Evolutionary conservation across 2,113 vertebrate species (phyloP), one percentile per base, ranked within the genome.

Genomic region (Xenopus laevis): DNA sequence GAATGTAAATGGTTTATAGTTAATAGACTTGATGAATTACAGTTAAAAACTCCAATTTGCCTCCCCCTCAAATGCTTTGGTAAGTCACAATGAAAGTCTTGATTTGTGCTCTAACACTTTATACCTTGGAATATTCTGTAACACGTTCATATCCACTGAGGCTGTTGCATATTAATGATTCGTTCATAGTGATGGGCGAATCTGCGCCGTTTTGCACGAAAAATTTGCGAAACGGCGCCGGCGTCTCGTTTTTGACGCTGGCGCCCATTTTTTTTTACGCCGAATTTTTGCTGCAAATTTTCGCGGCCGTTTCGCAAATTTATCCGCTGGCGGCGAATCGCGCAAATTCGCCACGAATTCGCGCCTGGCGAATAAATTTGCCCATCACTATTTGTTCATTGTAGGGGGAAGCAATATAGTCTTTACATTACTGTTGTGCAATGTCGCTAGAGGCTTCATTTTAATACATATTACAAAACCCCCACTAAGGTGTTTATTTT

Each of bases 11-110:
- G 18, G 45, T 20, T 66, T 68, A 21, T 27, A 68, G 65, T 30
- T 67, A 75, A 61, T 53, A 57, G 44, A 63, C 59, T 55, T 77
- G 59, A 70, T 64, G 10, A 52, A 70, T 75, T 53, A 44, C 57
- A 69, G 53, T 45, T 27, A 27, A 27, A 4, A 27, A 27, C 23
- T 45, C 44, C 55, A 59, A 13, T 70, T 53, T 58, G 20, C 21
- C 58, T 60, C 18, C 58, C 58, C 13, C 58, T 60, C 58, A 60
- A 60, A 60, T 27, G 20, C 58, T 27, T 27, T 60, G 20, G 21
- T 60, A 58, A 17, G 10, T 46, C 13, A 65, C n/a, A 65, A 65
- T 65, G 46, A 47, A 45, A 67, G 11, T 47, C 65, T 44, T 67
- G 65, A 67, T 67, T 50, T 23, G 18, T 50, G 46, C 13, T 47